Evolutionary conservation across 2,888 invertebrate genomes (phyloP).

Genomic region (Cecidostiba fungosa): DNA sequence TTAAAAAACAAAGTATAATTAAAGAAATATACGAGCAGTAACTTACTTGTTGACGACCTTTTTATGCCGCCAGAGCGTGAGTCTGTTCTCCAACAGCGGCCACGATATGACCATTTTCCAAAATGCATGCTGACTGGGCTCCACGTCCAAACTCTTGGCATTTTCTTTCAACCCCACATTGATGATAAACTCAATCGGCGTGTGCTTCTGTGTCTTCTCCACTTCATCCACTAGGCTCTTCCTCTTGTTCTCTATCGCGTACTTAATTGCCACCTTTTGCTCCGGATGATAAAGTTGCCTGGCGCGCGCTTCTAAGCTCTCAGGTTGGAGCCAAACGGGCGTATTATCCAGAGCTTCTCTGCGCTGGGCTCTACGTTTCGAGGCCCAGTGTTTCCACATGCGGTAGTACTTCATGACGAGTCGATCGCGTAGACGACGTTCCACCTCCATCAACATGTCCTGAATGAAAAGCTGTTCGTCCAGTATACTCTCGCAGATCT

Average conservation of each 20-base stretch:
- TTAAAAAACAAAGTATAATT: not conserved
- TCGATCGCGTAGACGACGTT: conserved; percentile 74
- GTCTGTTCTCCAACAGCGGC: conserved; percentile 81
- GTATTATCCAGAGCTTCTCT: conserved; percentile 82
- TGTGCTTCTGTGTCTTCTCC: conserved; percentile 22
- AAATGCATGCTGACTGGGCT: conserved; percentile 78
- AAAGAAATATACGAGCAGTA: not conserved
- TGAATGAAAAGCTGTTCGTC: conserved; percentile 74
- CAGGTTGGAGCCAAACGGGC: conserved; percentile 82
- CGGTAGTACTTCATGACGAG: conserved; percentile 78
- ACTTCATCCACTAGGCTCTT: conserved; percentile 62
- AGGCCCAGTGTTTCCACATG: conserved; percentile 81
- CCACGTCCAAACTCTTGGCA: conserved; percentile 78
- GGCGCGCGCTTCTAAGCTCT: conserved; percentile 79
- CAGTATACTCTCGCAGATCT: conserved; percentile 76
- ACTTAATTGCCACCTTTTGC: conserved; percentile 79
- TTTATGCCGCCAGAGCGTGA: conserved; percentile 80
- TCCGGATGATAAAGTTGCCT: conserved; percentile 79
- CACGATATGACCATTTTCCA: conserved; percentile 86
- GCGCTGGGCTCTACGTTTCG: conserved; percentile 77
- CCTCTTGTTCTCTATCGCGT: conserved; percentile 49
- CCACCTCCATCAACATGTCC: conserved; percentile 78
- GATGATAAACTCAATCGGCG: conserved; percentile 81
- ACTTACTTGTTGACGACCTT: conserved; percentile 80
- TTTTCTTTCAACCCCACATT: conserved; percentile 81